A percentile compares a stretch with the other conserved stretches of the same genome.
These are phyloP conservation scores for Syrphus vitripennis DNA, from an alignment of 2,888 invertebrate genomes.

Conservation along the genomic window DNA sequence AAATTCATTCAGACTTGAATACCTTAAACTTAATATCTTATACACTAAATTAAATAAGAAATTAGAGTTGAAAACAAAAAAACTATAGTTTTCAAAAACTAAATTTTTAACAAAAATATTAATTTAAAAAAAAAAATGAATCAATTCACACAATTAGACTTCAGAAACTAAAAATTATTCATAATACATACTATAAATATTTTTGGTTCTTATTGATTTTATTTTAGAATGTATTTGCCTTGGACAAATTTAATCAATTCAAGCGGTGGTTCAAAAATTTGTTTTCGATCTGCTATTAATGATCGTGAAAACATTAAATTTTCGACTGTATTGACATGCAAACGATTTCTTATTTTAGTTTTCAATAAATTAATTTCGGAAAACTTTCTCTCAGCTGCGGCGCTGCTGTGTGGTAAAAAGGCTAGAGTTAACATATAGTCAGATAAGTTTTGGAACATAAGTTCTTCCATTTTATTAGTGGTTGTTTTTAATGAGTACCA, in stretches of 20 bases:
- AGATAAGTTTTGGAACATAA: neutral
- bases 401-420: constrained; percentile 31
- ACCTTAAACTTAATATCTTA: no score
- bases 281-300: neutral
- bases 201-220: neutral
- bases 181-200: no score
- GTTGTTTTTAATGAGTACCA: constrained; percentile 12
- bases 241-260: neutral
- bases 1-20: no score
- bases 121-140: neutral
- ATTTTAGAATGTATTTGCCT: neutral
- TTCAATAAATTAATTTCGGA: constrained; percentile 19
- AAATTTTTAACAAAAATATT: neutral
- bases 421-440: constrained; percentile 17
- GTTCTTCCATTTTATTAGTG: neutral
- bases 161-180: no score
- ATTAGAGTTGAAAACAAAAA: neutral
- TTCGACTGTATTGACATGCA: neutral
- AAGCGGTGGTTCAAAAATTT: constrained; percentile 2
- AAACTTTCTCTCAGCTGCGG: constrained; percentile 22
- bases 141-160: neutral
- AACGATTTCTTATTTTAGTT: constrained; percentile 18
- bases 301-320: constrained; percentile 23
- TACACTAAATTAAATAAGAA: no score
- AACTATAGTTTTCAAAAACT: neutral